phyloP scores from a whole-genome alignment of 1,140 invertebrate species.

The Tetragonula clypearis region DNA sequence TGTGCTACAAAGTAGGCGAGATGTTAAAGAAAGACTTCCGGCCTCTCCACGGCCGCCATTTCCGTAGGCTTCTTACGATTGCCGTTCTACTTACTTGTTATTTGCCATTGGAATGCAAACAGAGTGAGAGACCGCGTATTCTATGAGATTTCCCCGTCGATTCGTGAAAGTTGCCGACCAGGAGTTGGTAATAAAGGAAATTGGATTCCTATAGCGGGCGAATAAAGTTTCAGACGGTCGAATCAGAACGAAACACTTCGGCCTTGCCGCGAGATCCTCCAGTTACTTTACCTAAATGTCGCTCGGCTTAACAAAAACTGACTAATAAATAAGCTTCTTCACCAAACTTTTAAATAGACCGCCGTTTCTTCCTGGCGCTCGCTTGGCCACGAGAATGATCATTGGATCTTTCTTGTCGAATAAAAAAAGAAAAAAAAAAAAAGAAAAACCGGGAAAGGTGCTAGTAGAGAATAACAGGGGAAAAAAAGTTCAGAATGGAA shows the following conservation, averaged over 20 bases:
- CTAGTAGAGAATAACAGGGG: not conserved
- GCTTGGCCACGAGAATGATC: no score
- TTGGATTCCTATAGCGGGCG: conserved; percentile 17
- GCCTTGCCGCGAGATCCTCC: not conserved
- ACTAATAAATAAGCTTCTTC: conserved; percentile 23
- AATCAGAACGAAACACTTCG: conserved; percentile 9
- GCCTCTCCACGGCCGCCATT: not conserved
- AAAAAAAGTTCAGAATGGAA: not conserved
- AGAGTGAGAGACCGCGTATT: not conserved
- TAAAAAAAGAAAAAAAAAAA: no score
- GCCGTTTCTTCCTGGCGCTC: not conserved
- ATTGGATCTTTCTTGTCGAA: not conserved
- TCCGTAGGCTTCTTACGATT: not conserved
- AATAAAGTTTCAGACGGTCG: conserved; percentile 24
- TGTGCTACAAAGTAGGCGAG: no score
- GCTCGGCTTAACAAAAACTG: conserved; percentile 14
- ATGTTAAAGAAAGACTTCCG: not conserved
- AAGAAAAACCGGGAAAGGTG: not conserved
- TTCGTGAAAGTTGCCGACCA: conserved; percentile 22
- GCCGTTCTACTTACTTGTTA: conserved; percentile 22
- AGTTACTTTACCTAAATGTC: conserved; percentile 25
- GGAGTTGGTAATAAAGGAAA: conserved; percentile 20
- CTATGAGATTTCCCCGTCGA: conserved; percentile 20
- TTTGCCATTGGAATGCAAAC: conserved; percentile 37
- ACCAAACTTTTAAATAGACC: not conserved